Base-by-base conservation (phyloP, 2,888 invertebrate species). In the Dynastes tityus region DNA sequence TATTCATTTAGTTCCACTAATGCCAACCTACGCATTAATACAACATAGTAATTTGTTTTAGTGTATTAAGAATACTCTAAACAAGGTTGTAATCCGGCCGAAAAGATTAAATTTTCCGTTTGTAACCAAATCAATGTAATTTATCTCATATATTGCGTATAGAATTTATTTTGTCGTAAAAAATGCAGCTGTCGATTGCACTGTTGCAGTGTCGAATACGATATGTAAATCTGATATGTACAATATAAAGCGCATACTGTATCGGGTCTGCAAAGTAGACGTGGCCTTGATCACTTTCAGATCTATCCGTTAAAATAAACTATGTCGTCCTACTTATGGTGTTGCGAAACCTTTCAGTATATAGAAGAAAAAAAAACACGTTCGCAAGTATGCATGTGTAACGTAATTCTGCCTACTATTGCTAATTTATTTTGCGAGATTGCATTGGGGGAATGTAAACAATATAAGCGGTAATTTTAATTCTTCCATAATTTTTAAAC, bases 221-320 rank as follows among this genome's bases (percentile, higher is more conserved):
- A 53, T 53, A 53, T 22, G 55, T 22, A 9, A 63, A 63, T 63
- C 13, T 63, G 29, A 32, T 29, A 63, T 29, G 29, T 13, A 32
- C 32, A 32, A 63, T 32, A 63, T 63, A 63, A 58, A 55, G 16
- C 55, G 16, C 27, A 5, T 63, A 63, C 27, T 29, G 27, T 63
- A 13, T 13, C 29, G 27, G 32, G 4, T 13, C 29, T 8, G 37
- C 37, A 55, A 55, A 53, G 29, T 63, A 74, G 27, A 74, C 58
- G 22, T 40, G 61, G 73, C 73, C 73, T 74, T 74, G 73, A 74
- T 74, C 73, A 74, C 73, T 74, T 74, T 74, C 73, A 61, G 73
- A 74, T 74, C 73, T 74, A 74, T 61, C 27, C 16, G 73, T 45
- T 74, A 74, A 74, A 74, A 63, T 61, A 61, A 61, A 61, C 73